Evolutionary conservation across 2,113 vertebrate species (phyloP).

Genomic region (Butastur rufipennis): DNA sequence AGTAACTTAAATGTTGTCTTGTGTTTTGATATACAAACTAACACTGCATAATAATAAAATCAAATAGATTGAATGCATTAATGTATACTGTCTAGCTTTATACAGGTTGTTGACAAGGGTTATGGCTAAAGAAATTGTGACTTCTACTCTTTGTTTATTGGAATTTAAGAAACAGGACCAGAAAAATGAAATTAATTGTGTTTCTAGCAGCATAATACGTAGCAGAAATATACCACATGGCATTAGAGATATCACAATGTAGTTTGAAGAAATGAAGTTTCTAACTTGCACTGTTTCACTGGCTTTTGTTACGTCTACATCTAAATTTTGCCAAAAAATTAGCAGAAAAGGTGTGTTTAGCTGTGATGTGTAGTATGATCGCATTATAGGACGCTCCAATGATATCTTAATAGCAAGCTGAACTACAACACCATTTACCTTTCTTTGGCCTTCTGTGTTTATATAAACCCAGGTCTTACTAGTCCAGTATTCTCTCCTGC

Average conservation of each 20-base stretch:
- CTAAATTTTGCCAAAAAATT: not conserved
- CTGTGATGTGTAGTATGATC: not conserved
- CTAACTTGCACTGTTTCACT: not conserved
- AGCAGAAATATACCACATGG: not conserved
- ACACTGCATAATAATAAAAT: not conserved
- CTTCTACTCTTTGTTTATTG: not conserved
- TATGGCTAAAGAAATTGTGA: not conserved
- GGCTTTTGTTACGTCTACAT: not conserved
- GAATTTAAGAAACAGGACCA: not conserved
- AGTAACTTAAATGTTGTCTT: not conserved
- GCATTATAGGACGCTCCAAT: not conserved
- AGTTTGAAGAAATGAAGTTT: not conserved
- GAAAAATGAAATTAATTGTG: not conserved
- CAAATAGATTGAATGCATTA: not conserved
- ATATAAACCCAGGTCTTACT: not conserved
- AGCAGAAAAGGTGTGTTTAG: not conserved
- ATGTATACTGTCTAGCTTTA: not conserved
- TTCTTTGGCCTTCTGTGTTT: not conserved
- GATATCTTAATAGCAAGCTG: not conserved
- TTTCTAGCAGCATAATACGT: not conserved
- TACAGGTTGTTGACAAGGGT: not conserved
- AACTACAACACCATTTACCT: not conserved
- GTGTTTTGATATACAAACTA: not conserved
- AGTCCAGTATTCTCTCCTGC: not conserved
- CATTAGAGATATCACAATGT: not conserved